phyloP scores from a whole-genome alignment of 2,113 vertebrate species.

The Elephantulus edwardii region DNA sequence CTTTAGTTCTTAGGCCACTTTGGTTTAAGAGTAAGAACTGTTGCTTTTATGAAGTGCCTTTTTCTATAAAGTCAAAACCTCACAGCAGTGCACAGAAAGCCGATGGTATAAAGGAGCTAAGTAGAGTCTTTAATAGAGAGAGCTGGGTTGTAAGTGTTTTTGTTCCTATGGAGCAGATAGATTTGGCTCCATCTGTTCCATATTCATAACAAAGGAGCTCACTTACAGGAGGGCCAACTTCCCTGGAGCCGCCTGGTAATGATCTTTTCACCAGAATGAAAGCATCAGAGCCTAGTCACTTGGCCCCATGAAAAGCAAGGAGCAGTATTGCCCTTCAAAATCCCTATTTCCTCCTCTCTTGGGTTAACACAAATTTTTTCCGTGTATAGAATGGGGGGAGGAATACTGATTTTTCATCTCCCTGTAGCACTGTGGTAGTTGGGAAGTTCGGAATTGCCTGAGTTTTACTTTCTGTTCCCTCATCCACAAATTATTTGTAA shows the following conservation, averaged over 20 bases:
- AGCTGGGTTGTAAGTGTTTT: slow-evolving; percentile 88
- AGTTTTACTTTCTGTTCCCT: not conserved
- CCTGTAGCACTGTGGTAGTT: not conserved
- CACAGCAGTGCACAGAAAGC: slow-evolving; percentile 89
- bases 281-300: slow-evolving; percentile 83
- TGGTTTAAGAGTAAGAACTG: slow-evolving; percentile 85
- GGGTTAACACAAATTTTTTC: slow-evolving; percentile 68
- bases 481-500: slow-evolving; percentile 59
- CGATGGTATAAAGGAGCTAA: slow-evolving; percentile 86
- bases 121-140: slow-evolving; percentile 88
- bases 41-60: slow-evolving; percentile 86
- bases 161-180: slow-evolving; percentile 88
- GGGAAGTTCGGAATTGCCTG: slow-evolving; percentile 58
- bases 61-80: slow-evolving; percentile 88
- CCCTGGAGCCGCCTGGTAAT: slow-evolving; percentile 85
- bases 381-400: slow-evolving; percentile 40
- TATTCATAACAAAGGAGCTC: slow-evolving; percentile 92
- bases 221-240: slow-evolving; percentile 85
- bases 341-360: slow-evolving; percentile 70
- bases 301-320: slow-evolving; percentile 77
- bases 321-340: slow-evolving; percentile 70
- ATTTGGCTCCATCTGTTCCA: slow-evolving; percentile 91
- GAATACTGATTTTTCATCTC: not conserved
- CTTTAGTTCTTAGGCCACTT: slow-evolving; percentile 84
- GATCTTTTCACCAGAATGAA: slow-evolving; percentile 87